Conservation (phyloP, 2,888 invertebrate species). For the Zonitis immaculata region DNA sequence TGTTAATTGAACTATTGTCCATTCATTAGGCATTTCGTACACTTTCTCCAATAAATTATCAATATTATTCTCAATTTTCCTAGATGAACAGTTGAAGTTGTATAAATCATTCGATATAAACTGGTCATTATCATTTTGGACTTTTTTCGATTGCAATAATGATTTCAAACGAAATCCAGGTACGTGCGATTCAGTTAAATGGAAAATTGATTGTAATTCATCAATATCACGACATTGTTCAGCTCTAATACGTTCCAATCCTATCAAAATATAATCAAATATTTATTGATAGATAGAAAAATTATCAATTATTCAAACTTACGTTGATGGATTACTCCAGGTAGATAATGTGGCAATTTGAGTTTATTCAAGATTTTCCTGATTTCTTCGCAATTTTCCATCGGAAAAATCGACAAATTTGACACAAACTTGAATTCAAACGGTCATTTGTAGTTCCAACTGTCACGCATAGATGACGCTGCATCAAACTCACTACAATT, state of each 20-base stretch:
- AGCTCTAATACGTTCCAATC: constrained; percentile 32
- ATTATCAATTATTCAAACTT: neutral
- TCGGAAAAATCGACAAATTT: neutral
- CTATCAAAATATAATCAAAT: constrained; percentile 25
- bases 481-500: too few species aligned
- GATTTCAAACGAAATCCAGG: constrained; percentile 38
- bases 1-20: constrained; percentile 59
- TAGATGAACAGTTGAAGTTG: constrained; percentile 29
- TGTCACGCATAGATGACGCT: too few species aligned
- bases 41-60: constrained; percentile 33
- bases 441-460: neutral
- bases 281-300: neutral
- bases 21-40: constrained; percentile 51
- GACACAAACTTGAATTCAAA: neutral
- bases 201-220: constrained; percentile 38
- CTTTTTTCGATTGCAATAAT: constrained; percentile 32
- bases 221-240: constrained; percentile 24
- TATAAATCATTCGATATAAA: constrained; percentile 32
- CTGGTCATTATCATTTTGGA: constrained; percentile 25
- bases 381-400: constrained; percentile 1
- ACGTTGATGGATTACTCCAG: constrained; percentile 6
- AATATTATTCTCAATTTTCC: constrained; percentile 28
- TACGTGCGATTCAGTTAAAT: constrained; percentile 41
- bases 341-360: neutral
- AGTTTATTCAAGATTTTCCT: neutral